Percentiles rank a stretch among this genome's conserved stretches.
Evolutionary conservation across 2,113 vertebrate genomes (phyloP).

Genomic region (Hemibagrus wyckioides): DNA sequence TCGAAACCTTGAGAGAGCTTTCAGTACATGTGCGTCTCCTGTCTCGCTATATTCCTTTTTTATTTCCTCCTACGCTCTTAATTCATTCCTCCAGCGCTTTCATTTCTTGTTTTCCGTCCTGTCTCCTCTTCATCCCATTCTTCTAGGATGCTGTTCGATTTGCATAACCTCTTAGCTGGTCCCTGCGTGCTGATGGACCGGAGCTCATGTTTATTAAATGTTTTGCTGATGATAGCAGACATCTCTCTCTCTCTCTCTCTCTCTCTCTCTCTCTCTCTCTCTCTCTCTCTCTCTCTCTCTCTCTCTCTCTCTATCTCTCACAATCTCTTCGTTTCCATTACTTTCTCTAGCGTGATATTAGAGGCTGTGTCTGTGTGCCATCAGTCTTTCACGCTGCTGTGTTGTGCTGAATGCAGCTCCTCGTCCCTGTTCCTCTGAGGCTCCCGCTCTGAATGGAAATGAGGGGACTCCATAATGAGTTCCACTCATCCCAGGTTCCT

Average conservation of each 20-base stretch:
- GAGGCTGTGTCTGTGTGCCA: conserved; percentile 73
- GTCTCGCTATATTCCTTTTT: conserved; percentile 26
- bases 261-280: conserved; percentile 2
- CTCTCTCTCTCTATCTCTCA: conserved; percentile 27
- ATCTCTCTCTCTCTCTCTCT: conserved; percentile 16
- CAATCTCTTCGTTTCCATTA: conserved; percentile 37
- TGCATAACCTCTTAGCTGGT: conserved; percentile 37
- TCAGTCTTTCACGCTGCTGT: conserved; percentile 74
- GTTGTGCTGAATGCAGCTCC: conserved; percentile 74
- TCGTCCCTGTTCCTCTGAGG: conserved; percentile 63
- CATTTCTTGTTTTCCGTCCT: conserved; percentile 35
- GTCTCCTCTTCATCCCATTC: conserved; percentile 13
- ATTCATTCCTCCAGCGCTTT: conserved; percentile 32
- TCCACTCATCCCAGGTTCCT: conserved; percentile 72
- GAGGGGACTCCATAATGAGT: conserved; percentile 79
- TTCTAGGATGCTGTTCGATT: conserved; percentile 11
- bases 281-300: background rate
- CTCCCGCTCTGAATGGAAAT: conserved; percentile 78
- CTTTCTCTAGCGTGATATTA: conserved; percentile 68
- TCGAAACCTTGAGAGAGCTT: background rate
- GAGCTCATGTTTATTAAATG: conserved; percentile 52
- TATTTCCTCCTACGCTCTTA: conserved; percentile 15
- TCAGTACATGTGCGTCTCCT: conserved; percentile 21
- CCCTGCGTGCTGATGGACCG: conserved; percentile 41
- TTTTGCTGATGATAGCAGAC: conserved; percentile 35